These are phyloP conservation scores for Bombyx mandarina DNA, from an alignment of 1,140 invertebrate species.

Conservation along the genomic window DNA sequence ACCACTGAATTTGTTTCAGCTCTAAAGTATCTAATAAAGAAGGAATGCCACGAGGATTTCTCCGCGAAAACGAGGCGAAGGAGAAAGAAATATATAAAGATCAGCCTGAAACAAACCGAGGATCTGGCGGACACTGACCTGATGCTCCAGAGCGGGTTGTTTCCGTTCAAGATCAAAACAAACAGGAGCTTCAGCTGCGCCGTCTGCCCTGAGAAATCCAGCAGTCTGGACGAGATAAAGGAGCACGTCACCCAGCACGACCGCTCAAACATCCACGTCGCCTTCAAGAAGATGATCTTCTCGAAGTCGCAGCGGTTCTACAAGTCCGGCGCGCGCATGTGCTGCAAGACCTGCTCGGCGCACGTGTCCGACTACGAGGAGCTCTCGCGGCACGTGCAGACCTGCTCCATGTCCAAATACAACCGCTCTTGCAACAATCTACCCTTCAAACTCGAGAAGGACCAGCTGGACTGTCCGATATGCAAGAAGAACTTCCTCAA, in stretches of 20 bases:
- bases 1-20: slow-evolving; percentile 18
- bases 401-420: slow-evolving; percentile 29
- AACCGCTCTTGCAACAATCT: slow-evolving; percentile 36
- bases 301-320: slow-evolving; percentile 46
- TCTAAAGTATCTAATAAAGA: slow-evolving; percentile 25
- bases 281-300: slow-evolving; percentile 49
- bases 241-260: slow-evolving; percentile 36
- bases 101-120: slow-evolving; percentile 21
- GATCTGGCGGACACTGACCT: slow-evolving; percentile 34
- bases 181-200: slow-evolving; percentile 38
- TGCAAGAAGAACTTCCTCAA: slow-evolving; percentile 63
- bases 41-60: slow-evolving; percentile 25
- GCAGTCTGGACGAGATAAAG: slow-evolving; percentile 41
- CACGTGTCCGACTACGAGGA: slow-evolving; percentile 36
- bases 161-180: slow-evolving; percentile 55
- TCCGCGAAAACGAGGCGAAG: slow-evolving; percentile 21
- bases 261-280: slow-evolving; percentile 34
- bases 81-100: slow-evolving; percentile 24
- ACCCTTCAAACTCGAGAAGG: slow-evolving; percentile 55
- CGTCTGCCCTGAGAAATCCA: slow-evolving; percentile 40
- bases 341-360: slow-evolving; percentile 42
- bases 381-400: slow-evolving; percentile 38
- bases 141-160: slow-evolving; percentile 38
- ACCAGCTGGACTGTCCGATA: slow-evolving; percentile 63
- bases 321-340: slow-evolving; percentile 22